Base-by-base conservation (phyloP, 2,888 invertebrate species). In the Heliconius charithonia region DNA sequence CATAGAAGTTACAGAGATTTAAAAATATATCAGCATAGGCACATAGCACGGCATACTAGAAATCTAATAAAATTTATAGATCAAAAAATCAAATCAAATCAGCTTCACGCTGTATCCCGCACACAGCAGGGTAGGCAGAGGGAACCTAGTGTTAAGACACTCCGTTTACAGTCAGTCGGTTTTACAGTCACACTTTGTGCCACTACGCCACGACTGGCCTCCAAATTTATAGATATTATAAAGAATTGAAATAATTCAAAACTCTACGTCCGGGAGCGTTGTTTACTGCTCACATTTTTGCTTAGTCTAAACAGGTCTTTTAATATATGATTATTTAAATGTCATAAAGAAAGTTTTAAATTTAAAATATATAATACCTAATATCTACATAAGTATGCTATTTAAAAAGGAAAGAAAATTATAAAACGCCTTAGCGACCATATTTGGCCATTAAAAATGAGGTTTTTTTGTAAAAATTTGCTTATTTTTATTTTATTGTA, bases 271-370 rank as follows among this genome's bases (percentile, higher is more conserved):
- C n/a, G n/a, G 37, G 4, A 67, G 4, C 25, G 22, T 10, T 67
- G 37, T 41, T 67, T 41, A 67, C 41, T 37, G n/a, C n/a, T 66
- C n/a, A 12, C 37, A n/a, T 37, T 67, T 67, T 67, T n/a, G 37
- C 13, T 67, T 67, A 37, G n/a, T 2, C 4, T n/a, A 37, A 37
- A 37, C 37, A 37, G 6, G 22, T 37, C 10, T 67, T 67, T 67
- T 16, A 9, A n/a, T 67, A 67, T 13, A 67, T 32, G 37, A 12
- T 67, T n/a, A n/a, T 67, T 66, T 10, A 32, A 66, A 66, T 32
- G 27, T 9, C 19, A 27, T 65, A 29, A 65, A 19, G 66, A 66
- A 66, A 66, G 62, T 62, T 62, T 12, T 13, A n/a, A n/a, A 25
- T 62, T 4, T 25, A 62, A 25, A 62, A 13, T 62, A 62, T 1